Evolutionary conservation across 2,888 invertebrate genomes (phyloP).

Genomic region (Acheta domesticus): DNA sequence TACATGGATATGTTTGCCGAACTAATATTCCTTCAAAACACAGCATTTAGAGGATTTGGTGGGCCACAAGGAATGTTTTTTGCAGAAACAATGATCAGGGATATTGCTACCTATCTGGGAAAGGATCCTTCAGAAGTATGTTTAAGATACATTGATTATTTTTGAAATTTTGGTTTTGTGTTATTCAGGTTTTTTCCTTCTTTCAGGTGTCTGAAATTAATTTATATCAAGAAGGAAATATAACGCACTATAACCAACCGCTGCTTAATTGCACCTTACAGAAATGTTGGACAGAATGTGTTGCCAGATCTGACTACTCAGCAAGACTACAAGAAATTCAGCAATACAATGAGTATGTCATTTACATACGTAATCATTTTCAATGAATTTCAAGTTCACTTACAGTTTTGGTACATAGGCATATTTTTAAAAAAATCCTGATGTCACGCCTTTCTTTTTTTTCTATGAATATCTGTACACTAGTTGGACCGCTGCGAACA

Average conservation of each 20-base stretch:
- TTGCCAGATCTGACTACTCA: conserved; percentile 62
- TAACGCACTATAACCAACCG: conserved; percentile 73
- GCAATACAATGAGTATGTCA: conserved; percentile 65
- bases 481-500: too few relatives aligned
- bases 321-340: conserved; percentile 58
- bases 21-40: conserved; percentile 90
- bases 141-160: not conserved
- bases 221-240: conserved; percentile 73
- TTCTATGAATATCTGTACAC: too few relatives aligned
- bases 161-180: not conserved
- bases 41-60: conserved; percentile 90
- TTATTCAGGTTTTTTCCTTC: not conserved
- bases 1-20: conserved; percentile 71
- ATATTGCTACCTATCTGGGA: conserved; percentile 68
- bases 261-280: conserved; percentile 69
- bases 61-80: conserved; percentile 89
- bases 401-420: not conserved
- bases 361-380: not conserved
- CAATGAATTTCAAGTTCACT: not conserved
- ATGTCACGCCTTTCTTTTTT: too few relatives aligned
- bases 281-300: conserved; percentile 77
- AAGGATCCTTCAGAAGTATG: conserved; percentile 63
- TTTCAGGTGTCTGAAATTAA: conserved; percentile 61
- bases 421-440: too few relatives aligned
- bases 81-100: conserved; percentile 72